These are phyloP conservation scores for Eleutherodactylus coqui DNA, from an alignment of 2,797 vertebrate species.

Conservation along the genomic window DNA sequence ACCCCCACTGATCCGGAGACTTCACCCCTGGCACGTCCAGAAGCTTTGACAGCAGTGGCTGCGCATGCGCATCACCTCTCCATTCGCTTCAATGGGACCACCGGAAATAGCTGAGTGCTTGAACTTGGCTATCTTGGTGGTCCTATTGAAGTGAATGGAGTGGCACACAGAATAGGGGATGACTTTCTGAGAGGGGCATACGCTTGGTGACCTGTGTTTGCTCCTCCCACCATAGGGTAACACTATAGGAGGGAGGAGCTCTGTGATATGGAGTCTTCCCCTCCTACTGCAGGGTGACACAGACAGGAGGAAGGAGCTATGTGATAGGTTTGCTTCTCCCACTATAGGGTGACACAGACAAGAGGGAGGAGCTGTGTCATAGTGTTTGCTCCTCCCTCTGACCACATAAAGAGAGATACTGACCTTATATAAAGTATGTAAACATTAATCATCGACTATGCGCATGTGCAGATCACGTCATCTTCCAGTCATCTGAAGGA, in stretches of 20 bases:
- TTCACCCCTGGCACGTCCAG: too few species aligned
- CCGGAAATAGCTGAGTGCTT: too few species aligned
- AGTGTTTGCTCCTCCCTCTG: slow-evolving; percentile 23
- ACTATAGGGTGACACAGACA: slow-evolving; percentile 15
- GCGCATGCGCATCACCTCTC: too few species aligned
- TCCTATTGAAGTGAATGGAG: too few species aligned
- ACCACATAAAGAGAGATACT: not conserved
- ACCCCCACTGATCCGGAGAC: too few species aligned
- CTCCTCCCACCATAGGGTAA: slow-evolving; percentile 23
- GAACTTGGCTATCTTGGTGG: too few species aligned
- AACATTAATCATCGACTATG: slow-evolving; percentile 2
- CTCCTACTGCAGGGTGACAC: slow-evolving; percentile 3
- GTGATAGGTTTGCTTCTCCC: slow-evolving; percentile 29
- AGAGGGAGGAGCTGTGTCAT: slow-evolving; percentile 3
- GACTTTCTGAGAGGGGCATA: too few species aligned
- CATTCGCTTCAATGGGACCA: too few species aligned
- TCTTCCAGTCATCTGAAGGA: slow-evolving; percentile 30
- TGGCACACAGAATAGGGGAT: too few species aligned
- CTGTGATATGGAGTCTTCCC: not conserved
- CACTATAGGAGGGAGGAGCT: not conserved
- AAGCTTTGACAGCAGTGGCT: too few species aligned
- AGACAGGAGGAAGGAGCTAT: slow-evolving; percentile 8
- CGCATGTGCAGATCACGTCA: slow-evolving; percentile 27
- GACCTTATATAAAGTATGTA: slow-evolving; percentile 26
- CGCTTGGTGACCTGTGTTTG: too few species aligned